Evolutionary conservation across 2,797 vertebrate species (phyloP), one percentile per base, ranked within the genome.

Genomic region (Pangasius mekongensis): DNA sequence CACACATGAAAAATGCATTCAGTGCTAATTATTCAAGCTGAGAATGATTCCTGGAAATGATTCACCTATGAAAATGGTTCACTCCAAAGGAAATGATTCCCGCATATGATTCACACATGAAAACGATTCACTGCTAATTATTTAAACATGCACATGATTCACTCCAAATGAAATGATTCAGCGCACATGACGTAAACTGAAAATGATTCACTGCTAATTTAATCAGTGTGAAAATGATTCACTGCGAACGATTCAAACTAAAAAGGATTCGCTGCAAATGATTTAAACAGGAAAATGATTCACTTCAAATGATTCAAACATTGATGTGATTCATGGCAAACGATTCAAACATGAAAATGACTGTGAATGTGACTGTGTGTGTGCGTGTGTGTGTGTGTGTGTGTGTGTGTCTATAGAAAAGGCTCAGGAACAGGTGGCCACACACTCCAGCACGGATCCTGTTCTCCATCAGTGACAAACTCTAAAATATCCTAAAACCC

Each of bases 351-450:
- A 33, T 80, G 16, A 56, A 33, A 80, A 33, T 78, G n/a, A 54
- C 16, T 33, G 33, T 33, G 33, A 33, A 33, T 33, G 33, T 52
- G 30, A 10, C 22, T 84, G 33, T 77, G 22, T 11, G 24, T 67
- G n/a, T 67, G 66, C 36, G 66, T 69, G 30, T 78, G 49, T 78
- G 76, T 78, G 49, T 78, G 49, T 54, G 76, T 78, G 47, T 78
- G 76, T 78, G 76, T 54, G 49, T 71, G 16, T 82, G 84, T 91
- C 64, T 90, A 91, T 92, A 64, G 85, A 94, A 56, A 94, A 94
- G 94, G 86, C 89, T 83, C 86, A 56, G 87, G 93, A 93, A 94
- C 94, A 95, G 95, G 94, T 95, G 93, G 92, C 81, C 56, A 87
- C 84, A 80, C 86, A 86, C 56, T 47, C 82, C 83, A 89, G 71